A percentile compares a stretch with the other conserved stretches of the same genome.
These are phyloP conservation scores for Echinometra lucunter DNA, from an alignment of 53 echinoderm and acorn worm genomes.

Conservation along the genomic window DNA sequence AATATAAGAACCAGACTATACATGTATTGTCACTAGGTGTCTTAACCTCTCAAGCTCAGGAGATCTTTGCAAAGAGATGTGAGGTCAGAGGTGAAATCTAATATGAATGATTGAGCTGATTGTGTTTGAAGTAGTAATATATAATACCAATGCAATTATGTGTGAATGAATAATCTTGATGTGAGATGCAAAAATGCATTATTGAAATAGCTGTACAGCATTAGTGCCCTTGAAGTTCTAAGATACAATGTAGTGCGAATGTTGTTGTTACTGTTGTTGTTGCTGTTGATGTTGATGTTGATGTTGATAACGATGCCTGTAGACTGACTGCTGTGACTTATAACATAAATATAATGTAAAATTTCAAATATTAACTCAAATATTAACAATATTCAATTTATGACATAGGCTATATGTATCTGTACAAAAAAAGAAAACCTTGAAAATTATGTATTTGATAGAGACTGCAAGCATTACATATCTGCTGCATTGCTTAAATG, in stretches of 20 bases:
- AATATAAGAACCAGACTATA: not conserved
- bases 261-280: not conserved
- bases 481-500: not conserved
- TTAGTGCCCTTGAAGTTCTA: not conserved
- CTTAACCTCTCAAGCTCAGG: conserved; percentile 43
- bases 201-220: not conserved
- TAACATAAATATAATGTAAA: no score
- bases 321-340: not conserved
- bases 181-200: conserved; percentile 6
- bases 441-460: not conserved
- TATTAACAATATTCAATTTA: not conserved
- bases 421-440: not conserved
- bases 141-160: not conserved
- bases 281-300: not conserved
- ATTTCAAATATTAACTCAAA: no score
- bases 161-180: not conserved
- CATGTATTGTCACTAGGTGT: not conserved
- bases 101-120: not conserved
- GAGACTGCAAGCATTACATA: not conserved
- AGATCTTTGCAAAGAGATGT: not conserved
- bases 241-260: not conserved
- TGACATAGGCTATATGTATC: not conserved
- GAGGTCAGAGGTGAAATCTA: not conserved
- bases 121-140: not conserved
- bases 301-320: not conserved